Evolutionary conservation across 2,888 invertebrate genomes (phyloP).

Genomic region (Keiferia lycopersicella): DNA sequence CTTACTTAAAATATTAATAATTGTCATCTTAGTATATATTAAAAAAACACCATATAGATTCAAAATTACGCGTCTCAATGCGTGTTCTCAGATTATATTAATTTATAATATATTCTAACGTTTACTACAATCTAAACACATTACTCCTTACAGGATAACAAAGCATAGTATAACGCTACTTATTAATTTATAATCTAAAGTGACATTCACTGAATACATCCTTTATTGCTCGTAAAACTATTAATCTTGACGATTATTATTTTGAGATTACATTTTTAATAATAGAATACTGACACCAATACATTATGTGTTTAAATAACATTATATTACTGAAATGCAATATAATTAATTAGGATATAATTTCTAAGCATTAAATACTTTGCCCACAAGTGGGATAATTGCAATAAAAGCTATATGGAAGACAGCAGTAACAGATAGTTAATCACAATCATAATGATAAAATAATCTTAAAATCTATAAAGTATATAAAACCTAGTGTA

Average conservation of each 20-base stretch:
- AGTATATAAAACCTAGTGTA: conserved; percentile 54
- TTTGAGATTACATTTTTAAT: background rate
- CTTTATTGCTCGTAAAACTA: too few relatives aligned
- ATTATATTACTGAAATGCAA: background rate
- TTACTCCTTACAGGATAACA: conserved; percentile 55
- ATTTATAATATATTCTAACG: conserved; percentile 30
- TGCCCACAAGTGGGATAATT: background rate
- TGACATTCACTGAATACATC: too few relatives aligned
- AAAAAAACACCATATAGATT: conserved; percentile 56
- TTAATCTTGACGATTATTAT: too few relatives aligned
- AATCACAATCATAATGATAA: conserved; percentile 38
- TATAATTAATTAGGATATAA: background rate
- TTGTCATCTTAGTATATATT: conserved; percentile 30
- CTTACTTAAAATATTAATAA: conserved; percentile 9
- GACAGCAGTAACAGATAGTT: conserved; percentile 59
- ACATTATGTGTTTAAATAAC: conserved; percentile 1
- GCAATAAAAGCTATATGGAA: conserved; percentile 56
- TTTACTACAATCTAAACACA: conserved; percentile 34
- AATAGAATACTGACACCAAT: background rate
- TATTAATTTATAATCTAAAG: background rate
- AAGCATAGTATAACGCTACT: conserved; percentile 30
- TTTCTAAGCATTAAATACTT: background rate
- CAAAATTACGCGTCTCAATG: conserved; percentile 55
- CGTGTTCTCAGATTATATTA: conserved; percentile 42
- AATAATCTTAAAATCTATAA: conserved; percentile 26